Evolutionary conservation across 2,888 invertebrate genomes (phyloP).

Genomic region (Pseudeuparius sepicola): DNA sequence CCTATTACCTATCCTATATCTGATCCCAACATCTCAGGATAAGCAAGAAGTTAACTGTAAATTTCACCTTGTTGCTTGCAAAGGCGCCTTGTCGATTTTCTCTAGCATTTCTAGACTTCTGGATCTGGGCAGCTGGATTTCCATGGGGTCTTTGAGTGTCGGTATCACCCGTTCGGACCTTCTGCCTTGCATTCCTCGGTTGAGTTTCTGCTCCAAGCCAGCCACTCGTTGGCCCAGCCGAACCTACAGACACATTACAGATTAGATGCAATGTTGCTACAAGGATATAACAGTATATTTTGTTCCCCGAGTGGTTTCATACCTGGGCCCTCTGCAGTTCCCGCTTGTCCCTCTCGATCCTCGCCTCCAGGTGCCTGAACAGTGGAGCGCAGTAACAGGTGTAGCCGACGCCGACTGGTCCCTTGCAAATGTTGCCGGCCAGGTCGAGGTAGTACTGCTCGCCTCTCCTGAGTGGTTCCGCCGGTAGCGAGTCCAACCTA

Average conservation of each 20-base stretch:
- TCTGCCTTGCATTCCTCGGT: slow-evolving; percentile 52
- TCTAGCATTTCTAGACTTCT: slow-evolving; percentile 62
- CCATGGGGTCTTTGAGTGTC: slow-evolving; percentile 45
- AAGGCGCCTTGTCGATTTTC: slow-evolving; percentile 31
- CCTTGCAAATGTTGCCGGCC: slow-evolving; percentile 90
- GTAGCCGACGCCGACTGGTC: slow-evolving; percentile 88
- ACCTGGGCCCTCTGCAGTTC: slow-evolving; percentile 74
- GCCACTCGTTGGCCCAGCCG: slow-evolving; percentile 72
- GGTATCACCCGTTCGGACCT: slow-evolving; percentile 46
- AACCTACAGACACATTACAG: slow-evolving; percentile 12
- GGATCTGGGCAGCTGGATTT: slow-evolving; percentile 53
- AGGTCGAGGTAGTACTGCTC: slow-evolving; percentile 92
- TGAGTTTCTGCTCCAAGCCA: slow-evolving; percentile 62
- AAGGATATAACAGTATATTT: too few relatives aligned
- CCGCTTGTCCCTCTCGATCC: slow-evolving; percentile 68
- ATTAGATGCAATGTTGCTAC: too few relatives aligned
- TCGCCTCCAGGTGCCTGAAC: slow-evolving; percentile 78
- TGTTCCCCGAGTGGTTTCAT: slow-evolving; percentile 5
- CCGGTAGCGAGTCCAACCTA: slow-evolving; percentile 73
- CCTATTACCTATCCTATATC: too few relatives aligned
- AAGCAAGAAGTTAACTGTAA: not conserved
- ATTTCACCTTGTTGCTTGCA: slow-evolving; percentile 33
- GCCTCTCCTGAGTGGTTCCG: slow-evolving; percentile 75
- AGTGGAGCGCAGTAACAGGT: slow-evolving; percentile 90
- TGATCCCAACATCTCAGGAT: too few relatives aligned